Evolutionary conservation across 2,888 invertebrate genomes (phyloP), one percentile per base, ranked within the genome.

Genomic region (Epinotia bilunana): DNA sequence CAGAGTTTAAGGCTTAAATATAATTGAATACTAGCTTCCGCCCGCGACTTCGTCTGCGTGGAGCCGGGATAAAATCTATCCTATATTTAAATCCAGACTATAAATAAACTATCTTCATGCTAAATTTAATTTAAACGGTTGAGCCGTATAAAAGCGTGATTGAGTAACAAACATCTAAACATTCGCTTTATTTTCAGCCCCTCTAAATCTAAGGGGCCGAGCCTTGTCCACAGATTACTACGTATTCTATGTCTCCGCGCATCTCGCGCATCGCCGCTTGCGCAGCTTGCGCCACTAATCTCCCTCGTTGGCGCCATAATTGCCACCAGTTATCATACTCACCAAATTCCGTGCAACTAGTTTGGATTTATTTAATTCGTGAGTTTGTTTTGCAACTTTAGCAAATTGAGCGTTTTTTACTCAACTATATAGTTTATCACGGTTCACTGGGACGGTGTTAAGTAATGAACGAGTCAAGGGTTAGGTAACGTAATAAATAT

Each of bases 321-420:
- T 72, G 72, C 65, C 60, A 20, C 61, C 67, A 65, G 75, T 75
- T 75, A 75, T 75, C 75, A 58, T 61, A 72, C 75, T 75, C 65
- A 71, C 70, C 67, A 60, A 68, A 53, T 73, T 62, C 73, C 61
- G 23, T 70, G 43, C n/a, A 60, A 74, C 71, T 71, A 61, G 74
- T 72, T 72, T 73, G 55, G 39, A 23, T 72, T 68, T 62, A 61
- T 70, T 72, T 43, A 64, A 67, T 12, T 23, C 55, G 69, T 58
- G 70, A 65, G 71, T 72, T 67, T 62, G 71, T 75, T 72, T 75
- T 75, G 75, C 65, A 75, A 75, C 62, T 75, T 72, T 58, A 65
- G 71, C 55, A 72, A 67, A 67, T 74, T 67, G 61, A 72, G 43
- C 70, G 64, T 74, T 74, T 71, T 70, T 69, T 69, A 68, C 69